These are phyloP conservation scores for Brenthis daphne DNA, from an alignment of 2,888 invertebrate genomes.

Conservation along the genomic window DNA sequence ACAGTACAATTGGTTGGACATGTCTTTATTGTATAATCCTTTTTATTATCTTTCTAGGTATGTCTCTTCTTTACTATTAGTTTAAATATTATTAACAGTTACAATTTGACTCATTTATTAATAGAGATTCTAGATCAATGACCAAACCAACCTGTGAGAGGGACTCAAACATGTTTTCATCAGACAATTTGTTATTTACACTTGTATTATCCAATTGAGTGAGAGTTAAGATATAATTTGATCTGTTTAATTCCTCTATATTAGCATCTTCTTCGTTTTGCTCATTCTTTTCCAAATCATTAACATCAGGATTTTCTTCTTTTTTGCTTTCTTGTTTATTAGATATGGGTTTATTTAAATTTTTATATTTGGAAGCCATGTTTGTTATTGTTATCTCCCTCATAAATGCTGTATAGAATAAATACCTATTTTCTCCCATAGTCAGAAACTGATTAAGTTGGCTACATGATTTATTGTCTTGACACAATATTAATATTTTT, in stretches of 20 bases:
- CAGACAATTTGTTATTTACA: slow-evolving; percentile 43
- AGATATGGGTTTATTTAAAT: slow-evolving; percentile 52
- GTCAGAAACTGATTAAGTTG: slow-evolving; percentile 89
- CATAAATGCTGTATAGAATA: slow-evolving; percentile 84
- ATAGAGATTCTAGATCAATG: not conserved
- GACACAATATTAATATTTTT: slow-evolving; percentile 91
- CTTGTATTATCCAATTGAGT: slow-evolving; percentile 74
- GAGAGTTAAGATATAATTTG: slow-evolving; percentile 87
- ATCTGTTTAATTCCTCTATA: slow-evolving; percentile 79
- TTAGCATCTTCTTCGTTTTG: slow-evolving; percentile 51
- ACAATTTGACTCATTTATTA: not conserved
- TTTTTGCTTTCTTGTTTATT: slow-evolving; percentile 40
- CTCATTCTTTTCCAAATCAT: slow-evolving; percentile 46
- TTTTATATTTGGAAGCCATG: slow-evolving; percentile 77
- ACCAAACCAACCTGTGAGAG: slow-evolving; percentile 81
- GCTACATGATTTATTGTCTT: slow-evolving; percentile 90
- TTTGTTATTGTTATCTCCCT: slow-evolving; percentile 82
- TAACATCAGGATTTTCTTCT: slow-evolving; percentile 42
- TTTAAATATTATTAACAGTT: too few relatives aligned
- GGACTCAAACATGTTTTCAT: slow-evolving; percentile 81
- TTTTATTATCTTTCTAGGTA: too few relatives aligned
- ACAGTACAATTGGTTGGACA: too few relatives aligned
- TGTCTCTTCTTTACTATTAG: too few relatives aligned
- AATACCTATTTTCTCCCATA: slow-evolving; percentile 84
- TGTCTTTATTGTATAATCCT: too few relatives aligned